phyloP scores from a whole-genome alignment of 2,888 invertebrate genomes.

The Plebejus melissa region DNA sequence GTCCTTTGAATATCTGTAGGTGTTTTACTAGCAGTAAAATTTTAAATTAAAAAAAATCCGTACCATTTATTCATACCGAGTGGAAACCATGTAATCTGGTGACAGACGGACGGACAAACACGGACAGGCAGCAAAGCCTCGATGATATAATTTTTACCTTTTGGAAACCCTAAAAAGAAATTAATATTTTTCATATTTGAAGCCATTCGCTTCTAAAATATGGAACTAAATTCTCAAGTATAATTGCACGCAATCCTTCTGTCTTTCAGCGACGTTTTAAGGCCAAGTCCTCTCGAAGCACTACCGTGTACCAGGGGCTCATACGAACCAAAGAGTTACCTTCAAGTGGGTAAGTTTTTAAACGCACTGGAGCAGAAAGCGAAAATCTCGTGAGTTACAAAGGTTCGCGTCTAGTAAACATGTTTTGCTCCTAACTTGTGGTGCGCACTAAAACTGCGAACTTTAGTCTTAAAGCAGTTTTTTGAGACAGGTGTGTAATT shows the following conservation, averaged over 20 bases:
- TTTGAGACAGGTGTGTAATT: no score
- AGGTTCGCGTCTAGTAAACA: constrained; percentile 38
- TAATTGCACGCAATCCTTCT: constrained; percentile 3
- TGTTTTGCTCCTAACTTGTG: constrained; percentile 38
- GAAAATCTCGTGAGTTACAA: constrained; percentile 36
- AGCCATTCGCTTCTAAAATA: not conserved
- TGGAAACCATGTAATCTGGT: no score
- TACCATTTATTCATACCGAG: no score
- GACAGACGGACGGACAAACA: no score
- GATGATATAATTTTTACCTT: no score
- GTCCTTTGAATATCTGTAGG: no score
- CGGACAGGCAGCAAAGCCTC: no score
- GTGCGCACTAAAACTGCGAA: constrained; percentile 22
- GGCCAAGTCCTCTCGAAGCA: constrained; percentile 27
- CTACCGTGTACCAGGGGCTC: constrained; percentile 24
- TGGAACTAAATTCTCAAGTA: not conserved
- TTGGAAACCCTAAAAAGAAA: not conserved
- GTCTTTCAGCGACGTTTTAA: constrained; percentile 23
- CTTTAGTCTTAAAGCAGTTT: not conserved
- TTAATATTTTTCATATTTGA: not conserved
- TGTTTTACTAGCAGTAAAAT: no score
- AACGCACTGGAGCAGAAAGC: constrained; percentile 38
- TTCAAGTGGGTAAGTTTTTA: constrained; percentile 39
- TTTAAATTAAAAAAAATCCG: no score
- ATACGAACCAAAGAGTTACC: constrained; percentile 33